Conservation (phyloP, 2,113 vertebrate genomes). For the Actenoides lindsayi region DNA sequence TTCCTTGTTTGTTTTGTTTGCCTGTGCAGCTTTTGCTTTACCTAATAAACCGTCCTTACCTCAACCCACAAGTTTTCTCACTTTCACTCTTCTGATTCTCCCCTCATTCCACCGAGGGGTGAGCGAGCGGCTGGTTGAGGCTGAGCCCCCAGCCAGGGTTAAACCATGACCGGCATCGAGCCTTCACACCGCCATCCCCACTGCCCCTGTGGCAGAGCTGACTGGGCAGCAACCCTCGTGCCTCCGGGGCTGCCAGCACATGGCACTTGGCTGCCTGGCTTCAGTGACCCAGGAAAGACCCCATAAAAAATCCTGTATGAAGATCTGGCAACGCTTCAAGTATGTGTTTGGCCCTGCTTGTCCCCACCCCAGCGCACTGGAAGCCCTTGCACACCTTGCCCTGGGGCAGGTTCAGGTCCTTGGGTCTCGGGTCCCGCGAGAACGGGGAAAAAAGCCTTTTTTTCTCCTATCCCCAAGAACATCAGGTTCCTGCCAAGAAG, state of each 20-base stretch:
- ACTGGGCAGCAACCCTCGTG: rapidly evolving
- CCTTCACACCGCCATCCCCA: rapidly evolving
- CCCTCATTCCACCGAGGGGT: too few relatives aligned
- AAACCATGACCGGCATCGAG: neutral
- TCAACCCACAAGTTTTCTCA: neutral
- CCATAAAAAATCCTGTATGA: rapidly evolving
- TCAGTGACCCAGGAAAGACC: rapidly evolving
- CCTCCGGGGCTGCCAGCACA: rapidly evolving
- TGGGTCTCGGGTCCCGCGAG: rapidly evolving
- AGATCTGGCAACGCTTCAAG: neutral
- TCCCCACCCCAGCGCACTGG: neutral
- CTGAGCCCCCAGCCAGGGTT: neutral
- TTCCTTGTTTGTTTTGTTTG: rapidly evolving
- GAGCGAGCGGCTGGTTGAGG: neutral
- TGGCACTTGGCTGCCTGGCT: neutral
- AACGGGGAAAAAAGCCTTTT: neutral
- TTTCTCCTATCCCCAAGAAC: neutral
- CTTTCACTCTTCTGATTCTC: rapidly evolving
- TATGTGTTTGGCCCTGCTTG: neutral
- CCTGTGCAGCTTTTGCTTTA: rapidly evolving
- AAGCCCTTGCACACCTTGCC: rapidly evolving
- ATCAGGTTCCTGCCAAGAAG: neutral
- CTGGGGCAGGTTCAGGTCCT: neutral
- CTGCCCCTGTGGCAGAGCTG: rapidly evolving
- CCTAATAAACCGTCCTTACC: rapidly evolving